Conservation (phyloP, 2,113 vertebrate genomes). For the Anas platyrhynchos region DNA sequence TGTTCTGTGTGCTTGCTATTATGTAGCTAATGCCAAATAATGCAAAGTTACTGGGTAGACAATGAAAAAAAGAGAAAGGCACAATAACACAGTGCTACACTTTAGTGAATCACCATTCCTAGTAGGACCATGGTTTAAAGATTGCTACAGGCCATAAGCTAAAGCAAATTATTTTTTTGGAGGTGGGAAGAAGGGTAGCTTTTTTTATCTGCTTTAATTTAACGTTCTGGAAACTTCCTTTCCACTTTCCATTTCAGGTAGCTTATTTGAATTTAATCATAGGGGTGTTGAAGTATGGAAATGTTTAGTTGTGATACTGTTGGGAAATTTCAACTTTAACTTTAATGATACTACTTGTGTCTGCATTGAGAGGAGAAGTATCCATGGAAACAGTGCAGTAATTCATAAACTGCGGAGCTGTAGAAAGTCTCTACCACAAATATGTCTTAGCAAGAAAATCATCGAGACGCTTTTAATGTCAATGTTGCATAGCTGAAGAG, state of each 20-base stretch:
- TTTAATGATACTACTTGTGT: constrained; percentile 1
- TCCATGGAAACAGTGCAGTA: constrained; percentile 50
- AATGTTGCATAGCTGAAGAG: background rate
- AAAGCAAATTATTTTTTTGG: background rate
- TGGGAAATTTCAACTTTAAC: background rate
- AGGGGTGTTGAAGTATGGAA: background rate
- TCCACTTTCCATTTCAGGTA: background rate
- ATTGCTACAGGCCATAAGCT: background rate
- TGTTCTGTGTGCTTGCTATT: background rate
- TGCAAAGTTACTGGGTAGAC: background rate
- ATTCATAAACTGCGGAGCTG: constrained; percentile 34
- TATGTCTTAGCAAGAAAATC: constrained; percentile 29
- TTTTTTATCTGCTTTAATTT: background rate
- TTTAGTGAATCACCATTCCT: background rate
- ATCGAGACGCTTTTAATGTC: background rate
- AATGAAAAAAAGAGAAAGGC: background rate
- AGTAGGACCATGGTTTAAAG: background rate
- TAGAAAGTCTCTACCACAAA: background rate
- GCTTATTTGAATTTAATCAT: background rate
- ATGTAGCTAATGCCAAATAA: background rate
- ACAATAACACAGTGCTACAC: background rate
- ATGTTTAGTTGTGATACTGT: background rate
- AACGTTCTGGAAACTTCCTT: background rate
- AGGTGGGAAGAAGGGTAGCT: background rate
- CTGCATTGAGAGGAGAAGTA: constrained; percentile 19